Conservation (phyloP, 2,888 invertebrate genomes). For the Amphipoea lucens region DNA sequence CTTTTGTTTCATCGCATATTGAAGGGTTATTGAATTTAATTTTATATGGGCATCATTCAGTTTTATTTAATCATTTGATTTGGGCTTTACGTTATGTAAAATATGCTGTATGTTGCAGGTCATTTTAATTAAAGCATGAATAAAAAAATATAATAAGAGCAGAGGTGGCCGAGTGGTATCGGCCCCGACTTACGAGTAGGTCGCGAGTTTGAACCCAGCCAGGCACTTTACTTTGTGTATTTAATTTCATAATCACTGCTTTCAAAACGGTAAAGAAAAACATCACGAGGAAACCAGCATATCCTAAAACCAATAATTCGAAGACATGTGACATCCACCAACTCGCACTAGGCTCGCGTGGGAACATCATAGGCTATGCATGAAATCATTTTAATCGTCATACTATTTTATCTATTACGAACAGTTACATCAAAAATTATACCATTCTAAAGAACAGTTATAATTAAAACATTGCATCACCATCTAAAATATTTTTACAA, state of each 20-base stretch:
- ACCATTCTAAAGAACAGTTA: not conserved
- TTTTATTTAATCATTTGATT: conserved; percentile 11
- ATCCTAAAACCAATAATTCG: not conserved
- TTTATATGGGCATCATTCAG: conserved; percentile 12
- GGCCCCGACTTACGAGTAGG: not conserved
- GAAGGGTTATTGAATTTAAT: conserved; percentile 38
- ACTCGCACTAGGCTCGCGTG: not conserved
- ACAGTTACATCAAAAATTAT: not conserved
- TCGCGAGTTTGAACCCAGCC: not conserved
- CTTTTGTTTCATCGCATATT: conserved; percentile 57
- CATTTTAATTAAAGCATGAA: not conserved
- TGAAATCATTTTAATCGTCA: not conserved
- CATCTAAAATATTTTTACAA: not conserved
- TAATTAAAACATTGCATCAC: not conserved
- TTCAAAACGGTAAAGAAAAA: not conserved
- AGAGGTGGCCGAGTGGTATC: not conserved
- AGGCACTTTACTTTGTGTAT: not conserved
- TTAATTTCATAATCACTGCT: too few relatives aligned
- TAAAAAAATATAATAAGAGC: not conserved
- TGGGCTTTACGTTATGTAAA: not conserved
- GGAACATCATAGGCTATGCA: not conserved
- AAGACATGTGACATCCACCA: not conserved
- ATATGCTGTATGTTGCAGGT: not conserved
- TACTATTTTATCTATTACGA: not conserved
- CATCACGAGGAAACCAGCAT: not conserved